Percentiles rank a stretch among this genome's conserved stretches.
Conservation (phyloP, 2,113 vertebrate species). For the Thunnus thynnus region DNA sequence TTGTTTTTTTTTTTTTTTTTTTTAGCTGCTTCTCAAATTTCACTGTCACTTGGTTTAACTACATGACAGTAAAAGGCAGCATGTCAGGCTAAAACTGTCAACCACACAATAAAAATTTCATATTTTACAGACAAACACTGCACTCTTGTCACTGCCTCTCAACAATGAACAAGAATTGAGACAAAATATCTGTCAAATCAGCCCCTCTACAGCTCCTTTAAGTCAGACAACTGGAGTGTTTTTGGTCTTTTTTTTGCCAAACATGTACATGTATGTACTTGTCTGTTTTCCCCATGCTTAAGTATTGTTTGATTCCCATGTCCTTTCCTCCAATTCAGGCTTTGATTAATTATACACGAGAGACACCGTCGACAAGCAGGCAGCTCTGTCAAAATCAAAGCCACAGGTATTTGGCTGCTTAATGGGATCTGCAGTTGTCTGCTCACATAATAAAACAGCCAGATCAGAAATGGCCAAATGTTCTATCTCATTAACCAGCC, state of each 20-base stretch:
- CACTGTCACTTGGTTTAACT: slow-evolving; percentile 10
- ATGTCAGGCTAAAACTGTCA: slow-evolving; percentile 19
- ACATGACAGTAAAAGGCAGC: slow-evolving; percentile 12
- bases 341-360: slow-evolving; percentile 57
- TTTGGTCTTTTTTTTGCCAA: not conserved
- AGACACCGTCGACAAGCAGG: slow-evolving; percentile 31
- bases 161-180: slow-evolving; percentile 28
- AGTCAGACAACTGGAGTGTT: not conserved
- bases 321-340: slow-evolving; percentile 7
- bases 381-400: slow-evolving; percentile 60
- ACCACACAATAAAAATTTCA: not conserved
- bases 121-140: slow-evolving; percentile 27
- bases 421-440: slow-evolving; percentile 61
- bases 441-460: slow-evolving; percentile 67
- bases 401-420: slow-evolving; percentile 69
- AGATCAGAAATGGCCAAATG: slow-evolving; percentile 65
- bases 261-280: not conserved
- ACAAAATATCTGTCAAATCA: slow-evolving; percentile 42
- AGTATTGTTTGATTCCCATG: slow-evolving; percentile 1
- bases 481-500: slow-evolving; percentile 71
- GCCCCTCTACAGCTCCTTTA: not conserved
- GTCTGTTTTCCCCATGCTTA: not conserved
- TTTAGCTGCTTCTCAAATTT: slow-evolving; percentile 11
- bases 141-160: slow-evolving; percentile 9
- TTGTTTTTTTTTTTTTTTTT: not conserved